Conservation (phyloP, 2,797 vertebrate species). For the Crypturellus tataupa region DNA sequence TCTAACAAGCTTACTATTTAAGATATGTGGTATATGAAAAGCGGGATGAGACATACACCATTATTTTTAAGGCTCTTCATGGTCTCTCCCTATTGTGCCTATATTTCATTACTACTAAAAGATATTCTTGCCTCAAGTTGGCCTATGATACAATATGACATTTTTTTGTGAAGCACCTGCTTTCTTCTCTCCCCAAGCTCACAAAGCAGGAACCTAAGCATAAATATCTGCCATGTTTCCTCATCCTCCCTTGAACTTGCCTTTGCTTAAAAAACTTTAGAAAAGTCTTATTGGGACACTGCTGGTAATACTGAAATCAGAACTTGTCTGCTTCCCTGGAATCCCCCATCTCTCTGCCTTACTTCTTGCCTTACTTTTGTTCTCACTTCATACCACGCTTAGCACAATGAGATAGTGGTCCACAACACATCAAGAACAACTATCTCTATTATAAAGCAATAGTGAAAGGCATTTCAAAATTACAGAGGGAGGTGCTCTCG, state of each 20-base stretch:
- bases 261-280: not conserved
- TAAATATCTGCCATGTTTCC: not conserved
- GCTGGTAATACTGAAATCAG: not conserved
- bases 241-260: not conserved
- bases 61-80: not conserved
- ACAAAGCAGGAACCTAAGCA: fast-evolving
- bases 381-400: not conserved
- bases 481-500: not conserved
- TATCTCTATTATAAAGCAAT: not conserved
- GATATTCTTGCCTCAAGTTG: not conserved
- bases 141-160: not conserved
- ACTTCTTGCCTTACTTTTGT: not conserved
- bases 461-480: not conserved
- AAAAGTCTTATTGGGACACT: not conserved
- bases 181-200: not conserved
- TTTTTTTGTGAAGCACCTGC: not conserved
- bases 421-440: no score
- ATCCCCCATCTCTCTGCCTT: not conserved
- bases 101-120: not conserved
- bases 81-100: not conserved
- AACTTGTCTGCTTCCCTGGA: not conserved
- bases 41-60: not conserved
- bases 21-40: fast-evolving
- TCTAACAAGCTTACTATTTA: fast-evolving
- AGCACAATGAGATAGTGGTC: not conserved